Evolutionary conservation across 2,113 vertebrate genomes (phyloP), one percentile per base, ranked within the genome.

Genomic region (Python bivittatus): DNA sequence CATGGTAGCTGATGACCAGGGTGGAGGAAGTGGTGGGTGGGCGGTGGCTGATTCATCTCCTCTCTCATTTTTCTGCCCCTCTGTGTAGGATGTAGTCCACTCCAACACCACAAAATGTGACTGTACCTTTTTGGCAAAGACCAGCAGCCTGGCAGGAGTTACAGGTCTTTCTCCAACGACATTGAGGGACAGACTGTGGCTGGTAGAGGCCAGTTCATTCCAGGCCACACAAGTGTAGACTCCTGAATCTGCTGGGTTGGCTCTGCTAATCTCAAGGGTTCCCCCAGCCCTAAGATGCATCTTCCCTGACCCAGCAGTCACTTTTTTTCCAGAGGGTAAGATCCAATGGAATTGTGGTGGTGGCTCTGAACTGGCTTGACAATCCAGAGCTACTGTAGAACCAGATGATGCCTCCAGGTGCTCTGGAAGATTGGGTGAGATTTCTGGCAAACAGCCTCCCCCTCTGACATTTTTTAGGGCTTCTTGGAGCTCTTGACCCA

Each of bases 181-280:
- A 20, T 95, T 91, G 2, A 93, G 85, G 0, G 96, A 96, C 61
- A 98, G 94, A 29, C 97, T 98, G 88, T 94, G 97, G 1, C 98
- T 98, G 96, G 98, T 98, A 0, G 98, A 98, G 0, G 98, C 98
- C 53, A 98, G 98, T 3, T 92, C 58, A 86, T 98, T 98, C 98
- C 98, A 98, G 7, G 98, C 98, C 29, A 98, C 97, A n/a, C 98
- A 98, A 2, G 97, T 98, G 84, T 98, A 98, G 60, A 98, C 96
- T 15, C 98, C 98, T 56, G 98, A 92, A 11, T 98, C 98, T 60
- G 97, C 96, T 0, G 95, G 95, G 61, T 97, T 97, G 0, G 97
- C 96, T 2, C 97, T 96, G n/a, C 97, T 94, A 33, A 98, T 98
- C 93, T 98, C 97, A 58, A 98, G 79, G 12, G 97, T 96, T 2